Evolutionary conservation across 1,140 invertebrate genomes (phyloP), one percentile per base, ranked within the genome.

Genomic region (Charaxes varanes): DNA sequence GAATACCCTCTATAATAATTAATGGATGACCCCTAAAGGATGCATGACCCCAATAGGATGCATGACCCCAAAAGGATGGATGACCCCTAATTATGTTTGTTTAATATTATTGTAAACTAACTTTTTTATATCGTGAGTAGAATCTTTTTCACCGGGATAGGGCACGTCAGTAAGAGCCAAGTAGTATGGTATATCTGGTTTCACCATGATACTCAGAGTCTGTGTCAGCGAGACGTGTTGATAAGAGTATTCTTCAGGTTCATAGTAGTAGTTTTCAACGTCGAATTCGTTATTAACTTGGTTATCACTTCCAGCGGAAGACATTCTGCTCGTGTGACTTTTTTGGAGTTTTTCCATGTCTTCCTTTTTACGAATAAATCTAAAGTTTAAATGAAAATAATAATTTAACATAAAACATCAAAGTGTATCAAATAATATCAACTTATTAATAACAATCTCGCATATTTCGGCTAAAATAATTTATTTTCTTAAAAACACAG

Each of bases 41-140:
- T n/a, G n/a, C n/a, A n/a, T n/a, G n/a, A n/a, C n/a, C n/a, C n/a
- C n/a, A n/a, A n/a, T n/a, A n/a, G n/a, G n/a, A n/a, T n/a, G n/a
- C n/a, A n/a, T n/a, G n/a, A n/a, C n/a, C n/a, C n/a, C n/a, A n/a
- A n/a, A n/a, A n/a, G n/a, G n/a, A n/a, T n/a, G n/a, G n/a, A n/a
- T n/a, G n/a, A n/a, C n/a, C n/a, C n/a, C n/a, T n/a, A n/a, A n/a
- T n/a, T n/a, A n/a, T n/a, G n/a, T n/a, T n/a, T n/a, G n/a, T n/a
- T n/a, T n/a, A n/a, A n/a, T n/a, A n/a, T n/a, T n/a, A n/a, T 11
- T 12, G 2, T 1, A 6, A 19, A 54, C 49, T 36, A 38, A 82
- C 78, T 65, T 79, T 47, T 71, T 76, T 14, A 82, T 53, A 41
- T 82, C 64, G 42, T 55, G 76, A 15, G 45, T 67, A 6, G 78